A percentile compares a stretch with the other conserved stretches of the same genome.
Conservation (phyloP, 2,888 invertebrate species). For the Matsumyia berberina region DNA sequence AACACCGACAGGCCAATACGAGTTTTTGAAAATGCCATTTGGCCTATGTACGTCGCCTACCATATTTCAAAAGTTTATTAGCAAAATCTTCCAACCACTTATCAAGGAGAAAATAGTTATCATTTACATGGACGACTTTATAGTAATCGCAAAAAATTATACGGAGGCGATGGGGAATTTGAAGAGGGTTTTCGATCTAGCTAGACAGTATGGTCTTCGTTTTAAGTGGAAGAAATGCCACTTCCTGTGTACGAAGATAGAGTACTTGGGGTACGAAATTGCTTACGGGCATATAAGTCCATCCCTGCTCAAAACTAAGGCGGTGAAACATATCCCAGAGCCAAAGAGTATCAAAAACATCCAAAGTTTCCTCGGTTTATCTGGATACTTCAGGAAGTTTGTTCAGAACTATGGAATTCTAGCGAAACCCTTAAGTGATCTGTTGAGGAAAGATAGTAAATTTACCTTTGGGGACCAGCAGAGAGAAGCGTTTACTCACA, state of each 20-base stretch:
- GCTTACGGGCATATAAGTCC: constrained; percentile 58
- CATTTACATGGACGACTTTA: neutral
- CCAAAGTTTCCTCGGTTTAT: neutral
- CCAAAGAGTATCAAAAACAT: no score
- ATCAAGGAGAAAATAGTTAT: constrained; percentile 7
- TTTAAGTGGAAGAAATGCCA: constrained; percentile 23
- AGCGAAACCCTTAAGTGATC: no score
- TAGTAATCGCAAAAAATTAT: neutral
- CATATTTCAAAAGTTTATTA: neutral
- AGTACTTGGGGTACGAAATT: neutral
- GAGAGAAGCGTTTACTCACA: neutral
- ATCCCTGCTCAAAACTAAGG: constrained; percentile 68
- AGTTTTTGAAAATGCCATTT: neutral
- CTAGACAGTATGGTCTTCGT: neutral
- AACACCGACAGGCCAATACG: neutral
- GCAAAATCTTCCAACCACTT: neutral
- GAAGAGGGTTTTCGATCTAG: constrained; percentile 1
- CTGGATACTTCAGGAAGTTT: no score
- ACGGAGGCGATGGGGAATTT: neutral
- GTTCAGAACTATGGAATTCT: no score
- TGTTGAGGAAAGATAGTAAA: no score
- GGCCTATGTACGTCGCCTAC: neutral
- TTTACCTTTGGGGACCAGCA: neutral
- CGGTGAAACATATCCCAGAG: constrained; percentile 72
- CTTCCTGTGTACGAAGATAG: neutral